Evolutionary conservation across 2,797 vertebrate genomes (phyloP).

Genomic region (Poecilia picta): DNA sequence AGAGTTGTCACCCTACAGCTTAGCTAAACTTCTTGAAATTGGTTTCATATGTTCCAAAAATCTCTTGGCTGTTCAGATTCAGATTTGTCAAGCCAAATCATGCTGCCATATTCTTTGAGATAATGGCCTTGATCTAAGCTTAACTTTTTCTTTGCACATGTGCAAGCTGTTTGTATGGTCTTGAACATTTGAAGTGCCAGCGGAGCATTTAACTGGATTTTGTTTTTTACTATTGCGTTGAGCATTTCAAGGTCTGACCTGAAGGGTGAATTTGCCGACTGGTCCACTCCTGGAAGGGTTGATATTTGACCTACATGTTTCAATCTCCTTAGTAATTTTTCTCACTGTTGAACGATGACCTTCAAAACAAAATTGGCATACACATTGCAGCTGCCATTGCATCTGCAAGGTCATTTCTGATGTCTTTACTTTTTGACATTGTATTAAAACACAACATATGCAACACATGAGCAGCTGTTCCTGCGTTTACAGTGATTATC

Average conservation of each 20-base stretch:
- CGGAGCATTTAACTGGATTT: neutral
- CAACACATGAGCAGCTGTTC: neutral
- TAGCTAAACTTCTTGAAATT: neutral
- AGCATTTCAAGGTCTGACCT: neutral
- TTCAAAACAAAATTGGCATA: neutral
- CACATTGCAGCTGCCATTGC: neutral
- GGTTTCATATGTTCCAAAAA: neutral
- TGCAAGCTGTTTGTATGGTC: neutral
- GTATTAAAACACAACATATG: neutral
- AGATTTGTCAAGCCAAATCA: neutral
- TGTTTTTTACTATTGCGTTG: neutral
- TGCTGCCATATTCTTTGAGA: neutral
- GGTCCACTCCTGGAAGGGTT: neutral
- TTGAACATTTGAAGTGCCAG: neutral
- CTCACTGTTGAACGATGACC: neutral
- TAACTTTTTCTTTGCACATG: neutral
- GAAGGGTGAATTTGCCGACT: neutral
- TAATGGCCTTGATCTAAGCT: neutral
- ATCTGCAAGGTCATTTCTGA: neutral
- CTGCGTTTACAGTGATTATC: neutral
- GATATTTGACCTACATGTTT: neutral
- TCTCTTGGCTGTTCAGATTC: neutral
- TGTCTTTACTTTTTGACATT: neutral
- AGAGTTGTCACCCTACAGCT: neutral
- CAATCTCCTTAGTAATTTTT: neutral